Evolutionary conservation across 2,113 vertebrate genomes (phyloP).

Genomic region (Callaeas wilsoni): DNA sequence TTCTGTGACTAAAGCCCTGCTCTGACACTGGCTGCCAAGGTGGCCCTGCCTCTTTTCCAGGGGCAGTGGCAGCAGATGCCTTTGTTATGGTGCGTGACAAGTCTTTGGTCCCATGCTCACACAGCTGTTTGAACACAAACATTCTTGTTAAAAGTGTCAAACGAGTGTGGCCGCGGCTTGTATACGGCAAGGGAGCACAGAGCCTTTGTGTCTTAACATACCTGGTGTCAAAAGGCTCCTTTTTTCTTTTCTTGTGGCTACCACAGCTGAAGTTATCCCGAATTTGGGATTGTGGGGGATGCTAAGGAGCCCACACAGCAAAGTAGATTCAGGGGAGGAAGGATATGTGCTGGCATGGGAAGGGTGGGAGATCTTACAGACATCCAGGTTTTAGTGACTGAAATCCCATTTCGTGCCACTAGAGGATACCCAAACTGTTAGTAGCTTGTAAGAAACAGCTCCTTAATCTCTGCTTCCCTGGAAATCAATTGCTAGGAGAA

Average conservation of each 20-base stretch:
- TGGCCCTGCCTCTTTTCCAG: neutral
- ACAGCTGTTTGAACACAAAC: neutral
- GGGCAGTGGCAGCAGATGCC: neutral
- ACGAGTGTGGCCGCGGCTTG: neutral
- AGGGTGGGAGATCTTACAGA: neutral
- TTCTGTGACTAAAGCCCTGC: neutral
- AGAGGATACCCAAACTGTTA: neutral
- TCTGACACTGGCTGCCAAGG: neutral
- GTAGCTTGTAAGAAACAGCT: neutral
- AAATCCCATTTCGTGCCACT: neutral
- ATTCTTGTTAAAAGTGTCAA: neutral
- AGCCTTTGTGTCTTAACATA: rapidly evolving
- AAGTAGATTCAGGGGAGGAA: neutral
- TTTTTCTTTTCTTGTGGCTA: neutral
- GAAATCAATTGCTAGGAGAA: neutral
- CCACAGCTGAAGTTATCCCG: neutral
- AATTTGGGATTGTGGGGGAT: neutral
- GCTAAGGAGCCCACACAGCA: neutral
- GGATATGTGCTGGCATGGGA: neutral
- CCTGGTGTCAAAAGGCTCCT: neutral
- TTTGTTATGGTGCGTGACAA: neutral
- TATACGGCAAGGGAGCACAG: neutral
- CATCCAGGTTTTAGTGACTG: neutral
- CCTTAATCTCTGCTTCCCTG: neutral
- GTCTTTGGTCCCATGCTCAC: neutral